These are phyloP conservation scores for Brenthis ino DNA, from an alignment of 2,888 invertebrate species.

Conservation along the genomic window DNA sequence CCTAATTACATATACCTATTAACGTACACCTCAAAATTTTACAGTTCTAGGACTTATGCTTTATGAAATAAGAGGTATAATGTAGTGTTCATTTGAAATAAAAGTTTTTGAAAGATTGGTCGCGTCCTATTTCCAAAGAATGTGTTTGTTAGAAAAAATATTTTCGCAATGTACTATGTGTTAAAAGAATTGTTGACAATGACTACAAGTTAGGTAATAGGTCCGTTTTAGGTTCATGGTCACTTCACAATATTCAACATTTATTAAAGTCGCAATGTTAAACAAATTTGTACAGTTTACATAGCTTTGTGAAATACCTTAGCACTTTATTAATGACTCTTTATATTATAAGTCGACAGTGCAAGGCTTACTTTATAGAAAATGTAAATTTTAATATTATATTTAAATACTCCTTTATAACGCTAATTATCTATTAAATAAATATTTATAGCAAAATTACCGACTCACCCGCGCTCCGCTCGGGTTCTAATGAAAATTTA, in stretches of 20 bases:
- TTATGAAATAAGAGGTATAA: conserved; percentile 1
- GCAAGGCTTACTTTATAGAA: too few species aligned
- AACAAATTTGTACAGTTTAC: too few species aligned
- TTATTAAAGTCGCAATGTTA: too few species aligned
- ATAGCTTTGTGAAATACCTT: too few species aligned
- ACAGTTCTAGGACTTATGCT: conserved; percentile 10
- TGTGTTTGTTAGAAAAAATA: conserved; percentile 34
- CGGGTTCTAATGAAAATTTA: too few species aligned
- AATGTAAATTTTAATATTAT: too few species aligned
- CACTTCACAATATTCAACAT: conserved; percentile 32
- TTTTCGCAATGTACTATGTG: conserved; percentile 60
- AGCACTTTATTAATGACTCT: too few species aligned
- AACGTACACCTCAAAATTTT: conserved; percentile 41
- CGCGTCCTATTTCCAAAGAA: conserved; percentile 65
- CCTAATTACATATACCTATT: conserved; percentile 62
- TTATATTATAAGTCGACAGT: too few species aligned
- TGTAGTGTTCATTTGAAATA: conserved; percentile 29
- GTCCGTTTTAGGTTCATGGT: conserved; percentile 43
- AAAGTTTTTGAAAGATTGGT: conserved; percentile 64
- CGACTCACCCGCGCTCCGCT: too few species aligned
- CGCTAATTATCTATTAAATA: too few species aligned
- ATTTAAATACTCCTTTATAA: too few species aligned
- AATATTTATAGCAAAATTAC: too few species aligned
- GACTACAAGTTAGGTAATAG: conserved; percentile 26
- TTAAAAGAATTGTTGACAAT: conserved; percentile 31